These are phyloP conservation scores for Sussaba pulchella DNA, from an alignment of 2,888 invertebrate species.

Conservation along the genomic window DNA sequence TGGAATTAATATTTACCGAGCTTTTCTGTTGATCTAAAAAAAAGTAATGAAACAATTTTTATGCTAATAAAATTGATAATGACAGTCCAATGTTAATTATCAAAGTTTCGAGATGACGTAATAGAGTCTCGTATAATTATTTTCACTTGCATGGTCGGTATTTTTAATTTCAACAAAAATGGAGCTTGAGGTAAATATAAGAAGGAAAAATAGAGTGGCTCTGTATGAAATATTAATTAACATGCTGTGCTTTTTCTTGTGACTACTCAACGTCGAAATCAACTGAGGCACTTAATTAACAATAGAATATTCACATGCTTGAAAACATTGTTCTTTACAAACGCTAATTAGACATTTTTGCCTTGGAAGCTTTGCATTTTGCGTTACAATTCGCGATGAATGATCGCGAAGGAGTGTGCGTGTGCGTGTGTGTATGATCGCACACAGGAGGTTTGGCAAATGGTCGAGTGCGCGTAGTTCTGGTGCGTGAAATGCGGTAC, in stretches of 20 bases:
- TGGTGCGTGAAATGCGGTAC: conserved; percentile 39
- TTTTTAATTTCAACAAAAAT: no score
- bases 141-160: no score
- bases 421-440: background rate
- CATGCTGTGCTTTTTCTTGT: background rate
- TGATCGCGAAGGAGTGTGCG: background rate
- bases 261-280: background rate
- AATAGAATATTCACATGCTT: background rate
- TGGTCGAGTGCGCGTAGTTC: conserved; percentile 54
- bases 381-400: background rate
- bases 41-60: no score
- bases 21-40: no score
- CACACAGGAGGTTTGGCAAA: conserved; percentile 44
- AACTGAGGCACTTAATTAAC: background rate
- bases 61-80: no score
- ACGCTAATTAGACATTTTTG: conserved; percentile 45
- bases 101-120: no score
- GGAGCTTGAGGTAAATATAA: no score
- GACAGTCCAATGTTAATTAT: no score
- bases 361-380: conserved; percentile 7
- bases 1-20: no score
- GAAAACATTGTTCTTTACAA: background rate
- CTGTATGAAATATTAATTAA: conserved; percentile 11
- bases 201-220: background rate
- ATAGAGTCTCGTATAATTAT: no score